phyloP scores from a whole-genome alignment of 2,797 vertebrate genomes.

The Tauraco hartlaubi region DNA sequence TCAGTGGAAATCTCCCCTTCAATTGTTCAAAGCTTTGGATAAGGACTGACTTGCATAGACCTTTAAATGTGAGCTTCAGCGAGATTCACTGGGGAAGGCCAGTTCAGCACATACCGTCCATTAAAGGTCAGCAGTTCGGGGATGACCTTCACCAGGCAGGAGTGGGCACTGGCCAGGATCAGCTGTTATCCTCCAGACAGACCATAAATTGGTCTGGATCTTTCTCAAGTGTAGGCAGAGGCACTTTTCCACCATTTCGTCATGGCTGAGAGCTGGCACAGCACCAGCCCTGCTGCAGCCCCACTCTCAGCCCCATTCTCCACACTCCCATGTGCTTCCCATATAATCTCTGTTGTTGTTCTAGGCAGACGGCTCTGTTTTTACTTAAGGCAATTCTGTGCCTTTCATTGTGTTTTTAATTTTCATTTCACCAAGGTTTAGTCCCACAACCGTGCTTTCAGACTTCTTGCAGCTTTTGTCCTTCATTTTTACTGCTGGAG shows the following conservation, averaged over 20 bases:
- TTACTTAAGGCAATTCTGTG: slow-evolving; percentile 13
- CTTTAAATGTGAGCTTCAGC: background rate
- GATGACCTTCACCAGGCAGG: background rate
- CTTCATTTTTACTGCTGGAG: slow-evolving; percentile 48
- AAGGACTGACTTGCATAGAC: background rate
- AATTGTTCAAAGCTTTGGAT: background rate
- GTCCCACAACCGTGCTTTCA: slow-evolving; percentile 34
- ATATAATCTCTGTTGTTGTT: background rate
- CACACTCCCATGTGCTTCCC: background rate
- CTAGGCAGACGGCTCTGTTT: background rate
- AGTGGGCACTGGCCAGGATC: background rate
- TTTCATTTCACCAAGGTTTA: slow-evolving; percentile 44
- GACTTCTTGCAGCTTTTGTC: slow-evolving; percentile 58
- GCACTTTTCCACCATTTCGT: background rate
- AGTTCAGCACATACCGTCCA: background rate
- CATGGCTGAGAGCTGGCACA: rapidly evolving
- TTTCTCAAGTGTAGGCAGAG: background rate
- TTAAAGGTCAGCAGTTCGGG: background rate
- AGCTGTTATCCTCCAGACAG: background rate
- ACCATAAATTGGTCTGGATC: background rate
- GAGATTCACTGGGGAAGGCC: background rate
- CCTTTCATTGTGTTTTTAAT: slow-evolving; percentile 57
- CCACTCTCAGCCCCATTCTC: rapidly evolving
- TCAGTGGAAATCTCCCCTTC: background rate
- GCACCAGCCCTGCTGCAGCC: background rate